These are phyloP conservation scores for Colaptes auratus DNA, from an alignment of 2,113 vertebrate genomes.

Conservation along the genomic window DNA sequence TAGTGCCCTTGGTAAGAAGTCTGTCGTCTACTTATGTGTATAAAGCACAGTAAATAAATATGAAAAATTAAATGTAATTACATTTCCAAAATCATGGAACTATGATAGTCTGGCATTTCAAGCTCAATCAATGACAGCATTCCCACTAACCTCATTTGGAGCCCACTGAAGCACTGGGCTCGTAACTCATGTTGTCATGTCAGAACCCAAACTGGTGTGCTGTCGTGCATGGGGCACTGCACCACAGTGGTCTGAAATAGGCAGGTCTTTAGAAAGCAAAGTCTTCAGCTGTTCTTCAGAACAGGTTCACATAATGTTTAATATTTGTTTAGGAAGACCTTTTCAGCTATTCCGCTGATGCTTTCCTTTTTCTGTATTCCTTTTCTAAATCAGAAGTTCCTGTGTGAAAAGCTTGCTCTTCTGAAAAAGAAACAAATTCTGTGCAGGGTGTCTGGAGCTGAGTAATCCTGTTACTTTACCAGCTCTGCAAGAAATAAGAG, in stretches of 20 bases:
- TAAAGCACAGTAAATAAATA: constrained; percentile 64
- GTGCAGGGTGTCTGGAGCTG: background rate
- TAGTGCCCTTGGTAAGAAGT: constrained; percentile 35
- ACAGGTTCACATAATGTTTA: background rate
- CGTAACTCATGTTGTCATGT: constrained; percentile 57
- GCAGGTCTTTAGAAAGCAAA: background rate
- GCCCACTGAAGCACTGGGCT: background rate
- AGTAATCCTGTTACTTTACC: background rate
- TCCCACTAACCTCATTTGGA: constrained; percentile 53
- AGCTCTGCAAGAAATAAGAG: background rate
- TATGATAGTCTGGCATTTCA: constrained; percentile 54
- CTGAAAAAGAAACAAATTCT: background rate
- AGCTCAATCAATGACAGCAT: constrained; percentile 55
- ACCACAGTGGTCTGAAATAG: fast-evolving
- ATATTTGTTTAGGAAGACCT: background rate
- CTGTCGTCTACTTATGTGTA: constrained; percentile 47
- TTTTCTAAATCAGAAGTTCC: background rate
- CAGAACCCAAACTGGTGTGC: background rate
- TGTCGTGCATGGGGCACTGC: background rate
- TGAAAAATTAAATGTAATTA: constrained; percentile 65
- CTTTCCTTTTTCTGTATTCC: background rate
- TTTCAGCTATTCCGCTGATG: background rate
- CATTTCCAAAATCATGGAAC: constrained; percentile 53
- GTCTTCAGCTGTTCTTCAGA: background rate
- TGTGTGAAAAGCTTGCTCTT: background rate